phyloP scores from a whole-genome alignment of 2,797 vertebrate species.

The Mus spretus region DNA sequence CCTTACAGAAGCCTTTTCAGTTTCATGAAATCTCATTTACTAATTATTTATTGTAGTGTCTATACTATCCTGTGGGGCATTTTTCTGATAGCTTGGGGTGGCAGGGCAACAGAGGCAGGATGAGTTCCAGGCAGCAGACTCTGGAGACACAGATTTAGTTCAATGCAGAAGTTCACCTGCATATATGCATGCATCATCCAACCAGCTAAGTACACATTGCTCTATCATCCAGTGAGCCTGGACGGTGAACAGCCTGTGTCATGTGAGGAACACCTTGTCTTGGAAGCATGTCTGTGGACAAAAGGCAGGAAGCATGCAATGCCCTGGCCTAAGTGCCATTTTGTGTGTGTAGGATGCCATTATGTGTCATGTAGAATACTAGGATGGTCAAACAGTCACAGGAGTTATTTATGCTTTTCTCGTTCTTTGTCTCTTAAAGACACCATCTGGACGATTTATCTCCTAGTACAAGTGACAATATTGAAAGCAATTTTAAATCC shows the following conservation, averaged over 20 bases:
- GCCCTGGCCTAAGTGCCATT: background rate
- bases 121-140: background rate
- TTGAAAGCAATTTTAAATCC: background rate
- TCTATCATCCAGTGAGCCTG: background rate
- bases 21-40: background rate
- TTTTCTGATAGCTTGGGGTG: background rate
- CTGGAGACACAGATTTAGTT: background rate
- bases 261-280: background rate
- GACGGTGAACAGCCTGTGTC: background rate
- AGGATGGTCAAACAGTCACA: background rate
- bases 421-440: background rate
- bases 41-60: background rate
- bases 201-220: background rate
- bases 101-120: background rate
- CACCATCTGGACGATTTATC: background rate
- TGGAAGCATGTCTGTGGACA: background rate
- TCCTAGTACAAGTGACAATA: background rate
- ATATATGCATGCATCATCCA: background rate
- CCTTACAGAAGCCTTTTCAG: background rate
- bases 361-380: background rate
- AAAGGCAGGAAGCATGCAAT: background rate
- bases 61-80: background rate
- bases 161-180: background rate
- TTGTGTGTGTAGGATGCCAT: background rate
- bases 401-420: background rate